A percentile compares a stretch with the other conserved stretches of the same genome.
These are phyloP conservation scores for Sebastes elongatus DNA, from an alignment of 2,797 vertebrate species.

Conservation along the genomic window DNA sequence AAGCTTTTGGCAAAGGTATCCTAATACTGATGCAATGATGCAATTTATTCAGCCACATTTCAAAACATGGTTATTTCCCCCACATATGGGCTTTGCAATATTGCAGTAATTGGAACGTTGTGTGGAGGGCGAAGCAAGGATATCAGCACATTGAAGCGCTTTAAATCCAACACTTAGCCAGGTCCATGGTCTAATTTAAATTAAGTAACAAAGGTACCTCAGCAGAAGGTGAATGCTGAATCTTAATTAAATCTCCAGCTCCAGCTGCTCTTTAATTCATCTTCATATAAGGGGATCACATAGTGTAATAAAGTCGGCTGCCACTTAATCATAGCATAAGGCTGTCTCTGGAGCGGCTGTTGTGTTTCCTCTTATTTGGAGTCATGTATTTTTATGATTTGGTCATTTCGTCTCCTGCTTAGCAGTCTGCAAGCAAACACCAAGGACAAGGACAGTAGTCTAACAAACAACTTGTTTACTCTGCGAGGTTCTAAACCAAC, in stretches of 20 bases:
- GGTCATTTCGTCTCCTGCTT: constrained; percentile 2
- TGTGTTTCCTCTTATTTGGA: constrained; percentile 18
- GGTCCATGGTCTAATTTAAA: constrained; percentile 70
- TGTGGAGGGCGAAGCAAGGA: constrained; percentile 72
- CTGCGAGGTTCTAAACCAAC: neutral
- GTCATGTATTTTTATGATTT: constrained; percentile 17
- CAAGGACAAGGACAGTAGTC: neutral
- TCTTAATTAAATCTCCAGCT: constrained; percentile 78
- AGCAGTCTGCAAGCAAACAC: neutral
- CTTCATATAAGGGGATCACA: constrained; percentile 71
- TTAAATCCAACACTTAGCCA: constrained; percentile 55
- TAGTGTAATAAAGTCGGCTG: constrained; percentile 55
- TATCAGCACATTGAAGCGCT: constrained; percentile 53
- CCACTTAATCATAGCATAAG: constrained; percentile 53
- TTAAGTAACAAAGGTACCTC: constrained; percentile 70
- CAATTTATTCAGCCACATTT: constrained; percentile 12
- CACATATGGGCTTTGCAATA: constrained; percentile 28
- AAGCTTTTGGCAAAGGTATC: neutral
- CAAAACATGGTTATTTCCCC: constrained; percentile 17
- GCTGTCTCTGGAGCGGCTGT: constrained; percentile 8
- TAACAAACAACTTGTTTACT: neutral
- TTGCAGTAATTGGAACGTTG: constrained; percentile 30
- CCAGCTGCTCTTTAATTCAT: constrained; percentile 76
- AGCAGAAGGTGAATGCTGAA: constrained; percentile 75
- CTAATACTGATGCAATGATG: neutral